phyloP scores from a whole-genome alignment of 2,113 vertebrate species.

The Sterrhoptilus dennistouni region DNA sequence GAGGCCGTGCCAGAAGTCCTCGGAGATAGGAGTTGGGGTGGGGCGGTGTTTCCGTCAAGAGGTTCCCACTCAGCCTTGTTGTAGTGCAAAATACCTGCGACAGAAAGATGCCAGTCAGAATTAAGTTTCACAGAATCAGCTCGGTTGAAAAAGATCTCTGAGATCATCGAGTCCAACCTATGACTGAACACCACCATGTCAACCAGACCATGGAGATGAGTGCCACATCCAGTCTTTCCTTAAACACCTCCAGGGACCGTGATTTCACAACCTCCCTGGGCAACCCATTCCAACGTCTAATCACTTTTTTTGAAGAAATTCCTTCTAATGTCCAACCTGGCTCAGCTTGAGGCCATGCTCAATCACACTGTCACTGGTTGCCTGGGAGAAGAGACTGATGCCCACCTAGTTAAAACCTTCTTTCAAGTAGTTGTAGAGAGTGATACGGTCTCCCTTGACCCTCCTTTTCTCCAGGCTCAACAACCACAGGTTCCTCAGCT shows the following conservation, averaged over 20 bases:
- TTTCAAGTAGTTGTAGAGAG: not conserved
- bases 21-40: accelerated
- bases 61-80: no score
- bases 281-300: not conserved
- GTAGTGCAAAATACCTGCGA: accelerated
- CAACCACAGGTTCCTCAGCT: not conserved
- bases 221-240: not conserved
- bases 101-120: no score
- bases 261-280: no score
- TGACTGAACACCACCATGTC: not conserved
- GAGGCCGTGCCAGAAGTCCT: not conserved
- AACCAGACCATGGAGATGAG: not conserved
- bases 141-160: not conserved
- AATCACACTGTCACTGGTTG: not conserved
- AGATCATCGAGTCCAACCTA: not conserved
- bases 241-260: not conserved
- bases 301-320: not conserved
- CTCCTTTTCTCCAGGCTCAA: not conserved
- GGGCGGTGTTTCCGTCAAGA: no score
- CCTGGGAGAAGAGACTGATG: not conserved
- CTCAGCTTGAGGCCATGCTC: not conserved
- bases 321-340: no score
- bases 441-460: not conserved
- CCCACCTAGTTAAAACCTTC: not conserved
- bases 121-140: accelerated